phyloP scores from a whole-genome alignment of 2,113 vertebrate species.

The Erpornis zantholeuca region DNA sequence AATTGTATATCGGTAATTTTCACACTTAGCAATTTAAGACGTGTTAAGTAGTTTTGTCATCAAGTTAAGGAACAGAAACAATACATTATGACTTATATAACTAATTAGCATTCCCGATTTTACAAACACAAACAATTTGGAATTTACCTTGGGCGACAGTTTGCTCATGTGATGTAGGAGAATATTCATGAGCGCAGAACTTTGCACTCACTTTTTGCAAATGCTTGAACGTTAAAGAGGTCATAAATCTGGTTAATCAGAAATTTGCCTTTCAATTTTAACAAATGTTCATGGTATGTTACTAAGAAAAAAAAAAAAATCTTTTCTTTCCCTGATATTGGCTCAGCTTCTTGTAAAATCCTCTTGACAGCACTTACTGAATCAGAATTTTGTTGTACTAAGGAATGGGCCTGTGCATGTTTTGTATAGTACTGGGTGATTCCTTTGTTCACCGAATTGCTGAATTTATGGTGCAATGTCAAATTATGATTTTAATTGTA shows the following conservation, averaged over 20 bases:
- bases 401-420: constrained; percentile 7
- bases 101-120: constrained; percentile 62
- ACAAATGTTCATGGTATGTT: constrained; percentile 68
- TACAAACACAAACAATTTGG: constrained; percentile 68
- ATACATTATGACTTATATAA: constrained; percentile 65
- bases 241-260: constrained; percentile 68
- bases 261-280: constrained; percentile 68
- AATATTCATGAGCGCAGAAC: constrained; percentile 67
- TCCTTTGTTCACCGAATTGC: neutral
- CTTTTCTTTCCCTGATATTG: constrained; percentile 18
- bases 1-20: constrained; percentile 67
- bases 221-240: constrained; percentile 65
- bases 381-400: constrained; percentile 10
- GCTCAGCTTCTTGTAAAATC: constrained; percentile 54
- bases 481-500: neutral
- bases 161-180: constrained; percentile 65
- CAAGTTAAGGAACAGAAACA: constrained; percentile 59
- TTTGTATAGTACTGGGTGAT: constrained; percentile 2
- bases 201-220: constrained; percentile 64
- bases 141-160: constrained; percentile 63
- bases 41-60: constrained; percentile 66
- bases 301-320: constrained; percentile 2
- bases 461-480: constrained; percentile 14
- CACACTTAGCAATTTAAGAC: constrained; percentile 61
- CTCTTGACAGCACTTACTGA: constrained; percentile 37